Conservation (phyloP, 2,113 vertebrate species). For the Hiodon alosoides region DNA sequence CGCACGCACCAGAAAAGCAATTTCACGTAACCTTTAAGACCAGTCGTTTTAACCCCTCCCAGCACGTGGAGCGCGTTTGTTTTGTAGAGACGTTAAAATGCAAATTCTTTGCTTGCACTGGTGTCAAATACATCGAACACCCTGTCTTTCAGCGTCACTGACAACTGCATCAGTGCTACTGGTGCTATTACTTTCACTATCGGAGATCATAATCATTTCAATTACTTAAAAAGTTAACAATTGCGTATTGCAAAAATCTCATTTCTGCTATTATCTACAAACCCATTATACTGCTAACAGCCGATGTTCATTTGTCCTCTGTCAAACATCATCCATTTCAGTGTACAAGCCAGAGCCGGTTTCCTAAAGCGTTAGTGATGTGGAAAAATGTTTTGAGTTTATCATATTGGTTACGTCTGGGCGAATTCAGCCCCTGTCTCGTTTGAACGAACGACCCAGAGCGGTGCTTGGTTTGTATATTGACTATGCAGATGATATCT, state of each 20-base stretch:
- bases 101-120: constrained; percentile 33
- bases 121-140: constrained; percentile 33
- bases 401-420: constrained; percentile 45
- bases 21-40: constrained; percentile 40
- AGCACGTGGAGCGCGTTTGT: constrained; percentile 20
- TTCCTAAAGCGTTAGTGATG: constrained; percentile 38
- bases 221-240: constrained; percentile 54
- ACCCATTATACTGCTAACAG: constrained; percentile 49
- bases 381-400: constrained; percentile 39
- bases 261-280: constrained; percentile 53
- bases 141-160: constrained; percentile 30
- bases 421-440: constrained; percentile 22
- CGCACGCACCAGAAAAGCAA: constrained; percentile 23
- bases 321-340: constrained; percentile 39
- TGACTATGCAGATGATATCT: constrained; percentile 31
- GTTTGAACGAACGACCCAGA: constrained; percentile 36
- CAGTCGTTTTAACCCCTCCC: constrained; percentile 31
- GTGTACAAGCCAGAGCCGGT: constrained; percentile 37
- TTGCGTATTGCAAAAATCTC: constrained; percentile 44
- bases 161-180: constrained; percentile 27
- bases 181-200: constrained; percentile 38
- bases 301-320: constrained; percentile 53
- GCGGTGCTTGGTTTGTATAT: constrained; percentile 33
- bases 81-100: constrained; percentile 28
- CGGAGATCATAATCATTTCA: constrained; percentile 45